Percentiles rank a stretch among this genome's conserved stretches.
phyloP scores from a whole-genome alignment of 1,140 invertebrate species.

The Acyrthosiphon pisum region DNA sequence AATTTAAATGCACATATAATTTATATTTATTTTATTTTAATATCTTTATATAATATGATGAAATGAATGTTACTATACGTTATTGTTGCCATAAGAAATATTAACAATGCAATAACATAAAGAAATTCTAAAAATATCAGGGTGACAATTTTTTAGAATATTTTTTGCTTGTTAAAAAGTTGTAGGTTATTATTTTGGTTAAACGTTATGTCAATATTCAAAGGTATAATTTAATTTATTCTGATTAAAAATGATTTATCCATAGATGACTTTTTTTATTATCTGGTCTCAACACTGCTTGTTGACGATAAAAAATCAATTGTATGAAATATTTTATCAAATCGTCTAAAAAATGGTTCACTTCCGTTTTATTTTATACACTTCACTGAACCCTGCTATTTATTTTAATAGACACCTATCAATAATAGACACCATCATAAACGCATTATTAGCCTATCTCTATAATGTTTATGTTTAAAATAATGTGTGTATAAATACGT shows the following conservation, averaged over 20 bases:
- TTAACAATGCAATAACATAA: background rate
- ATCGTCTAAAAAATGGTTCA: background rate
- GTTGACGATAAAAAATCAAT: background rate
- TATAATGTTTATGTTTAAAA: background rate
- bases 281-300: background rate
- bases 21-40: no score
- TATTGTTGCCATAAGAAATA: no score
- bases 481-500: background rate
- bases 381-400: background rate
- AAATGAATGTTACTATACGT: no score
- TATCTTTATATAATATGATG: no score
- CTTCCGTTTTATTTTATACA: background rate
- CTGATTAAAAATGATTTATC: background rate
- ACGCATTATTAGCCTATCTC: background rate
- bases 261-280: background rate
- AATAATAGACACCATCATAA: background rate
- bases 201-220: background rate
- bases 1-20: no score
- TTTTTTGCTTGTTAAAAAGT: background rate
- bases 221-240: background rate
- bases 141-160: background rate
- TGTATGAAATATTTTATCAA: background rate
- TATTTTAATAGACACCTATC: background rate
- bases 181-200: background rate
- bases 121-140: background rate